Conservation (phyloP, 2,113 vertebrate species). For the Porphyrio hochstetteri region DNA sequence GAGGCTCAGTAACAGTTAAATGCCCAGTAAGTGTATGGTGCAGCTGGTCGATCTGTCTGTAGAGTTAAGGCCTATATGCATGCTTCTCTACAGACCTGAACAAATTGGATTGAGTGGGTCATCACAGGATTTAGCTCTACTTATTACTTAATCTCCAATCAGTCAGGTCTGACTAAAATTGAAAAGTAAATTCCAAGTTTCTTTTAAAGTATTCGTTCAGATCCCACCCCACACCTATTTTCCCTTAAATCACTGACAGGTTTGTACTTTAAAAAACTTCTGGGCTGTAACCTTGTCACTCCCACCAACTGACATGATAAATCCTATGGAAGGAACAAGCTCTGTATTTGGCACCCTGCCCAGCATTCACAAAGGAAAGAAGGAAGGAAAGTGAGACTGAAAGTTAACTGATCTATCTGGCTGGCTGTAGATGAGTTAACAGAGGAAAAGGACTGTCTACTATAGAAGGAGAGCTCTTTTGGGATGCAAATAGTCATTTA, state of each 20-base stretch:
- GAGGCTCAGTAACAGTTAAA: background rate
- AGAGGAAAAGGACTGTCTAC: background rate
- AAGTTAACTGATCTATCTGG: background rate
- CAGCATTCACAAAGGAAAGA: background rate
- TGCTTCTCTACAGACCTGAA: background rate
- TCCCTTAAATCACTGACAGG: background rate
- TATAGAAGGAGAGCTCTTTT: background rate
- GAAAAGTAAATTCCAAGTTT: background rate
- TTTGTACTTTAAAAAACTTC: background rate
- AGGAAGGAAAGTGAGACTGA: background rate
- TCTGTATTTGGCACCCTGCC: background rate
- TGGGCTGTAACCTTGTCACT: background rate
- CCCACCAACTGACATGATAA: background rate
- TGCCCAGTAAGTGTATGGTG: background rate
- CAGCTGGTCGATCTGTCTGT: background rate
- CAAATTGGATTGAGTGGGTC: background rate
- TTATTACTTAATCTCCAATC: background rate
- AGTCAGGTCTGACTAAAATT: background rate
- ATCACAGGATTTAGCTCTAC: slow-evolving; percentile 12
- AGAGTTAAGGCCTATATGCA: background rate
- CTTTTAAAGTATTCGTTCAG: background rate
- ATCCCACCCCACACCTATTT: background rate
- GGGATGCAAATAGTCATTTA: background rate
- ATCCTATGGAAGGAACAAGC: background rate
- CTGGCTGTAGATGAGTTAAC: background rate